Evolutionary conservation across 2,797 vertebrate species (phyloP), one percentile per base, ranked within the genome.

Genomic region (Stomatorhinus walkeri): DNA sequence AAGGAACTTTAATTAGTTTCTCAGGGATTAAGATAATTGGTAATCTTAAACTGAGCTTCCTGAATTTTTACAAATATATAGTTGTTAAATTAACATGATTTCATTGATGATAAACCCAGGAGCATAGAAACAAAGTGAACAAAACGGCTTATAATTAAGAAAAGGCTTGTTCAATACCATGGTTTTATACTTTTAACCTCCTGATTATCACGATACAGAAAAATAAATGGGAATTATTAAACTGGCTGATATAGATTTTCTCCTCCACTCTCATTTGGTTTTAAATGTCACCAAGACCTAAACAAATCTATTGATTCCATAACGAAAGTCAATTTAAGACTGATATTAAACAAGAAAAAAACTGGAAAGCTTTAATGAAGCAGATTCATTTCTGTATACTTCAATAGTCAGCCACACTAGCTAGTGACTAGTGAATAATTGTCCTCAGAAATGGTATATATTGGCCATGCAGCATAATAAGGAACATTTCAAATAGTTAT

Each of bases 1-100:
- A 59, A 64, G 49, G 24, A 89, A 52, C 83, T 85, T 89, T 85
- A 89, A 89, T 85, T 89, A 85, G 88, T 89, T 89, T 89, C 48
- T 85, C 83, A n/a, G 54, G 84, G 88, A 85, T 89, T 85, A 86
- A 68, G 88, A 89, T 89, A 84, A 72, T 85, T 86, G 43, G n/a
- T 72, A 46, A 46, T 64, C 7, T 89, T 48, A 72, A 10, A 72
- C 83, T 36, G 49, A 49, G 81, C 81, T 85, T 68, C 43, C 83
- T 52, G 56, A 16, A 32, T 86, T 89, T 72, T 72, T 51, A 32
- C 88, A 40, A 51, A 22, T 61, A 28, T 59, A 59, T 46, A 24
- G 43, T 85, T 88, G 54, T 85, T 88, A 85, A 88, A 88, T 88
- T 83, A 88, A 88, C 81, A 85, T 59, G 83, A 72, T 72, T 68